A percentile compares a stretch with the other conserved stretches of the same genome.
Conservation (phyloP, 2,113 vertebrate genomes). For the Centropristis striata region DNA sequence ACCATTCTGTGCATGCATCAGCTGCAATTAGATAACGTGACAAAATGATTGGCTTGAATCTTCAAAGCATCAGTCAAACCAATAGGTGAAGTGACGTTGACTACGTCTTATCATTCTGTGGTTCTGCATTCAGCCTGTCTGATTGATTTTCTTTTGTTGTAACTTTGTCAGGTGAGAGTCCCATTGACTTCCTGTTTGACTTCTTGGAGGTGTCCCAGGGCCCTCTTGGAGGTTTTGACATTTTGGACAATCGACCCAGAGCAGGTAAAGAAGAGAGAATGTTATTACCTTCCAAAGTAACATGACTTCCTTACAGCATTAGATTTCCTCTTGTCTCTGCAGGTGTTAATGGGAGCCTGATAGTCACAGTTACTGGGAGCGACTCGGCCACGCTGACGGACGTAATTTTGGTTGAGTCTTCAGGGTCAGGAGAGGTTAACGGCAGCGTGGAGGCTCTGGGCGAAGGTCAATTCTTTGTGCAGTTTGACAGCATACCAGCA, state of each 20-base stretch:
- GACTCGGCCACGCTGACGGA: slow-evolving; percentile 42
- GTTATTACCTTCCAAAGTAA: not conserved
- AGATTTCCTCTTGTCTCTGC: not conserved
- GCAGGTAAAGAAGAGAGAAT: no score
- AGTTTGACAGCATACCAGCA: slow-evolving; percentile 44
- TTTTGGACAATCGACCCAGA: slow-evolving; percentile 34
- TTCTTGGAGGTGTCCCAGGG: slow-evolving; percentile 51
- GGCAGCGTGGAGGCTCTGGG: slow-evolving; percentile 35
- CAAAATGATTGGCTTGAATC: no score
- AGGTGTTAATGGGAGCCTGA: slow-evolving; percentile 53
- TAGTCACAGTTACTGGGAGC: slow-evolving; percentile 49
- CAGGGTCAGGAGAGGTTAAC: slow-evolving; percentile 23
- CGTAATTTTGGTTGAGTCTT: slow-evolving; percentile 56
- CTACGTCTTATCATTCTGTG: no score
- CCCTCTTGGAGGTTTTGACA: slow-evolving; percentile 16
- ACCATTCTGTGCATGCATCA: no score
- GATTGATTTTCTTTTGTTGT: not conserved
- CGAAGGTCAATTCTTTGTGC: slow-evolving; percentile 37
- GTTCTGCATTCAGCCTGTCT: no score
- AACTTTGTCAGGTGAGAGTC: slow-evolving; percentile 60
- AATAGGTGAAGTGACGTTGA: no score
- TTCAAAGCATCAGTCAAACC: no score
- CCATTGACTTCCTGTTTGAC: slow-evolving; percentile 55
- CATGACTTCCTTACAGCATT: not conserved
- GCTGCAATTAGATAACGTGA: no score